Evolutionary conservation across 1,140 invertebrate species (phyloP).

Genomic region (Drosophila kanapiae): DNA sequence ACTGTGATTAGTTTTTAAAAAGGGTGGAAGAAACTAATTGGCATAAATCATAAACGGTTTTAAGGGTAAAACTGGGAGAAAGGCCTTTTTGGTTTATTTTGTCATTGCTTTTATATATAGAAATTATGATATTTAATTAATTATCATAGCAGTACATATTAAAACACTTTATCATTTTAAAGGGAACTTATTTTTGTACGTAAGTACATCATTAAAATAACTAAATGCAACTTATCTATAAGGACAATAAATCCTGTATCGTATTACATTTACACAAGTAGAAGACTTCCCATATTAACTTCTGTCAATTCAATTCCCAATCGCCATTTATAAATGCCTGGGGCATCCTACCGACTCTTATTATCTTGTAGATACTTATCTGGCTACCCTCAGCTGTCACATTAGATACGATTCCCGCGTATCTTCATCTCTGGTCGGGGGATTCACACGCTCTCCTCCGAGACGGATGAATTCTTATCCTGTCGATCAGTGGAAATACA

Average conservation of each 20-base stretch:
- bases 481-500: constrained; percentile 61
- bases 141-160: background rate
- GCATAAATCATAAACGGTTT: background rate
- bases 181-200: no score
- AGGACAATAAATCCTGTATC: background rate
- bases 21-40: background rate
- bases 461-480: constrained; percentile 56
- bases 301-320: background rate
- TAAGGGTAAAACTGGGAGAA: background rate
- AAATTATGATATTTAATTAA: background rate
- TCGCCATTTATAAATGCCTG: background rate
- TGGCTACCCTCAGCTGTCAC: constrained; percentile 41
- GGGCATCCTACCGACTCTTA: constrained; percentile 19
- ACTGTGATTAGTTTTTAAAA: no score
- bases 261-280: background rate
- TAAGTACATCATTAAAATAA: no score
- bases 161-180: no score
- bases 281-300: background rate
- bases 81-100: background rate
- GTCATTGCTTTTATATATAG: background rate
- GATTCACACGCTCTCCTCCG: constrained; percentile 70
- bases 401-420: constrained; percentile 44
- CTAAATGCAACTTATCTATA: no score
- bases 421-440: constrained; percentile 46
- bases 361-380: constrained; percentile 47